Base-by-base conservation (phyloP, 2,113 vertebrate species). In the Halcyon malimbica region DNA sequence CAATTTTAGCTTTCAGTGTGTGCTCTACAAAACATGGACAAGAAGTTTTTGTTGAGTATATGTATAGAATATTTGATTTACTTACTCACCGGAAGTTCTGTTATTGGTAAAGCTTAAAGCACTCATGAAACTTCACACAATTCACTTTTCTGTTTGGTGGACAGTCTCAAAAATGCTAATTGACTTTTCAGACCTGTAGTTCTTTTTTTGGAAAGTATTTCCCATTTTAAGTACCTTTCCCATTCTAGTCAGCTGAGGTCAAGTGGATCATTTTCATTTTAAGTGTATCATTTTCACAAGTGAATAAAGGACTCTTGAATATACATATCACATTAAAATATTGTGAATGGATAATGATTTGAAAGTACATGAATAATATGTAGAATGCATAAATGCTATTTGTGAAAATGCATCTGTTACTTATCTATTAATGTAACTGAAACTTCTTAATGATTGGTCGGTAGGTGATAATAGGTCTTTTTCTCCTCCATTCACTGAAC, bases 41-140 rank as follows among this genome's bases (percentile, higher is more conserved):
- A 95, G 81, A 93, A 42, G 87, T 83, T 95, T 93, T 95, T 94
- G 71, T 91, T 92, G 87, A 83, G 84, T 85, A 25, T 84, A 62
- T 90, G 26, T 53, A 87, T 63, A 90, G 89, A 92, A 70, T 93
- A 68, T 65, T 93, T 92, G 83, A 69, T 80, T 67, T 97, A 87
- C 75, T 94, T 90, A 67, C 56, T 92, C 82, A 13, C 79, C 95
- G 90, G 93, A 96, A 96, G 73, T 89, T 95, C 60, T 95, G 9
- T 65, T 96, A 93, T 93, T 93, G 91, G 92, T 95, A 85, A 94
- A 95, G 76, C 56, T 96, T 96, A 95, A 97, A 90, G 87, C 48
- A 82, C 85, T 90, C 79, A 46, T 69, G 50, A 81, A 93, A 80
- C 67, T 42, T 96, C 59, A 78, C 1, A 5, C 63, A 74, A 67